Conservation (phyloP, 2,113 vertebrate genomes). For the Oreotrochilus melanogaster region DNA sequence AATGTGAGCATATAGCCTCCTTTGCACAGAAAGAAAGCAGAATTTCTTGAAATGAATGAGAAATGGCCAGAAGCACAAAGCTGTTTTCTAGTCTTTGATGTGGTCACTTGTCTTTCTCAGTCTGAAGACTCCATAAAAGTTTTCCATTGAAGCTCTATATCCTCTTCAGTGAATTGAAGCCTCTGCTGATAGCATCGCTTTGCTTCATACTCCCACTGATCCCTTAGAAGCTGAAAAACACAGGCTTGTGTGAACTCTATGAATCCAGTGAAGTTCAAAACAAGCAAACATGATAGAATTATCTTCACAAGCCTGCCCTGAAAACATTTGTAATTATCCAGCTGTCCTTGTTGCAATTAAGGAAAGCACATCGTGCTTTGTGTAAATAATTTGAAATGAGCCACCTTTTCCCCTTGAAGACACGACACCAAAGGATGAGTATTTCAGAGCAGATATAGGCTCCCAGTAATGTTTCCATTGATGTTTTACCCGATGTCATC, state of each 20-base stretch:
- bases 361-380: not conserved
- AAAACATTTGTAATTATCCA: not conserved
- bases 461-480: not conserved
- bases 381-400: not conserved
- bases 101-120: not conserved
- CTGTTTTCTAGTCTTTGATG: conserved; percentile 29
- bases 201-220: not conserved
- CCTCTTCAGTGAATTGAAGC: not conserved
- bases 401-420: not conserved
- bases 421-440: not conserved
- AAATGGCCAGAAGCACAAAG: conserved; percentile 15
- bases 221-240: conserved; percentile 14
- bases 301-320: not conserved
- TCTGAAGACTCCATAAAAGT: conserved; percentile 27
- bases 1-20: not conserved
- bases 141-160: not conserved
- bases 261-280: not conserved
- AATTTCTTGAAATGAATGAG: not conserved
- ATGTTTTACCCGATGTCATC: not conserved
- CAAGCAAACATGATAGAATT: not conserved
- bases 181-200: not conserved
- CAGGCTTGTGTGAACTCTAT: not conserved
- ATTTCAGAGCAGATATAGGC: not conserved
- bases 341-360: not conserved
- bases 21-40: conserved; percentile 15